Evolutionary conservation across 53 echinoderm and acorn worm genomes (phyloP), one percentile per base, ranked within the genome.

Genomic region (Echinarachnius parma): DNA sequence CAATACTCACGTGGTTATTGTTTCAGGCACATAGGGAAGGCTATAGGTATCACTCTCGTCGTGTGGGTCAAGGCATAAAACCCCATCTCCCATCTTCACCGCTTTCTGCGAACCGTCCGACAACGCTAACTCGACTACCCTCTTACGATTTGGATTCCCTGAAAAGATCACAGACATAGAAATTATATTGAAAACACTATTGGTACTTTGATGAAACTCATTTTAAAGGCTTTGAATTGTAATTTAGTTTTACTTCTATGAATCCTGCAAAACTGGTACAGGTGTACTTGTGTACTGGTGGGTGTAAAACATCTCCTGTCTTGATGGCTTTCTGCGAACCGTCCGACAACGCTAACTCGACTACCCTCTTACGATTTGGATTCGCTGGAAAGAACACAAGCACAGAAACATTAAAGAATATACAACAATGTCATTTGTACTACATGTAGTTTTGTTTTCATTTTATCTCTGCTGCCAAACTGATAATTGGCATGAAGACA

Each of bases 11-110:
- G 79, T 81, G 67, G 87, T 87, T 69, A 92, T 80, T 71, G 87
- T 81, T 87, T 92, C 92, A 75, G 87, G 92, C 66, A 92, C 92
- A 53, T 78, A 92, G 75, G 86, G 80, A 72, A 92, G 74, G 65
- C 92, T 92, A 75, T 62, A 92, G 30, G 78, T 84, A 61, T 92
- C 92, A 7, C 83, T 65, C 33, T 92, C 92, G 9, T 92, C 92
- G 2, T 81, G 81, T 15, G 81, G 65, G 47, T 92, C 92, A 62
- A 90, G 77, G 59, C 82, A 75, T 54, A 83, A 62, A 52, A 83
- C n/a, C n/a, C n/a, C 75, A 60, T 91, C 91, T 1, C 76, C 81
- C 23, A 83, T 79, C 33, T 77, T 42, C 81, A 75, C 22, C 53
- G 64, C 26, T 46, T 74, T 33, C 61, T 83, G 62, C 64, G 77